Evolutionary conservation across 2,797 vertebrate genomes (phyloP).

Genomic region (Heliangelus exortis): DNA sequence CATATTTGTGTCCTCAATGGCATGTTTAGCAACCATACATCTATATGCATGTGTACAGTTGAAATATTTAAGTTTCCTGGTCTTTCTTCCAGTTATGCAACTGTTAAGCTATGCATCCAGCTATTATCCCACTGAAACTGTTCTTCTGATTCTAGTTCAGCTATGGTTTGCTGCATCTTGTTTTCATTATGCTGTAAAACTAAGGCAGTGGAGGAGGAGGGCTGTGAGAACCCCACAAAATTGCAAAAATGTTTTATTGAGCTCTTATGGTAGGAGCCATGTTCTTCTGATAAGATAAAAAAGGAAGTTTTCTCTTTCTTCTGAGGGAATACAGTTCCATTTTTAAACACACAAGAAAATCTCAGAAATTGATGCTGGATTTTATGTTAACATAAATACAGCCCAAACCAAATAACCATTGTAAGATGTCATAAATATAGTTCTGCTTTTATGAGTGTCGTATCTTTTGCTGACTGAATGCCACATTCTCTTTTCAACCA

Average conservation of each 20-base stretch:
- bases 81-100: conserved; percentile 14
- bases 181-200: conserved; percentile 21
- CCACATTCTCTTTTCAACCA: conserved; percentile 33
- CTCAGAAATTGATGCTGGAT: not conserved
- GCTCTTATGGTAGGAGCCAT: not conserved
- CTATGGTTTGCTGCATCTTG: conserved; percentile 21
- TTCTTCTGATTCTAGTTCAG: not conserved
- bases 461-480: not conserved
- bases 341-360: not conserved
- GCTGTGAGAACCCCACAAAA: not conserved
- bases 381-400: conserved; percentile 18
- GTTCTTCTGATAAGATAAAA: conserved; percentile 16
- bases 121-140: not conserved
- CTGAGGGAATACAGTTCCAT: not conserved
- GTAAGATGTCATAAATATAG: not conserved
- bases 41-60: not conserved
- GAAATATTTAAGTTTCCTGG: not conserved
- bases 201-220: not conserved
- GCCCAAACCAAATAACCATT: not conserved
- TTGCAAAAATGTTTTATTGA: not conserved
- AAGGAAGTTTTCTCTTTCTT: not conserved
- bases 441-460: not conserved
- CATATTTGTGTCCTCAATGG: not conserved
- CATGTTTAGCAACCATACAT: not conserved
- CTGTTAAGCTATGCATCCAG: not conserved